Base-by-base conservation (phyloP, 2,888 invertebrate genomes). In the Drosophila meridionalis region DNA sequence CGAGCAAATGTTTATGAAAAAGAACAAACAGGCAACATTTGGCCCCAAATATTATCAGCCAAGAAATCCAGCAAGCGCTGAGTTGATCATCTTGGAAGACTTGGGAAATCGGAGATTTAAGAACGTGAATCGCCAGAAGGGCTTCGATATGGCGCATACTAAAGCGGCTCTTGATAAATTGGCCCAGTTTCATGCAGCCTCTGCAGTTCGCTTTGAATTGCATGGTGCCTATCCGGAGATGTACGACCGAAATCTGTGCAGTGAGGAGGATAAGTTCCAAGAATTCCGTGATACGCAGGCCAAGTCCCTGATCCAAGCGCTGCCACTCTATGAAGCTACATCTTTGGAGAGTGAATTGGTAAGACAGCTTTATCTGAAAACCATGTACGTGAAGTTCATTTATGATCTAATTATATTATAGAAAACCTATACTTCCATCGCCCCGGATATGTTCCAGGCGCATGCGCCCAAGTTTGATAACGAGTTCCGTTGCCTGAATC, bases 111-210 rank as follows among this genome's bases (percentile, higher is more conserved):
- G 75, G 0, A 78, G 80, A 2, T 93, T 86, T 38, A 61, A 65
- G 11, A 87, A 92, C 65, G 82, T 67, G 1, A 82, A 89, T 30
- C 80, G 92, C 4, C 78, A 77, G 14, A 32, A 58, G 7, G 92
- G 92, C 4, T 78, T 94, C n/a, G 93, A 94, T 70, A 55, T 93
- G 53, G 77, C 77, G 1, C 94, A 94, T 67, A 83, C 93, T 0
- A 87, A 89, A 74, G 43, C 93, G 8, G 90, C 91, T 0, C 64
- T 94, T 0, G 82, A 85, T 26, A 90, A 93, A 2, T 69, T 94
- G 64, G 94, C 94, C 0, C 91, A 92, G 61, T 93, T 94, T 58
- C 94, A 94, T 83, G 93, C 94, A 0, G 91, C 94, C 0, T 94
- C 94, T 1, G 92, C 94, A 0, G 93, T 93, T 0, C 86, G 91